phyloP scores from a whole-genome alignment of 2,888 invertebrate species.

The Eristalinus sepulchralis region DNA sequence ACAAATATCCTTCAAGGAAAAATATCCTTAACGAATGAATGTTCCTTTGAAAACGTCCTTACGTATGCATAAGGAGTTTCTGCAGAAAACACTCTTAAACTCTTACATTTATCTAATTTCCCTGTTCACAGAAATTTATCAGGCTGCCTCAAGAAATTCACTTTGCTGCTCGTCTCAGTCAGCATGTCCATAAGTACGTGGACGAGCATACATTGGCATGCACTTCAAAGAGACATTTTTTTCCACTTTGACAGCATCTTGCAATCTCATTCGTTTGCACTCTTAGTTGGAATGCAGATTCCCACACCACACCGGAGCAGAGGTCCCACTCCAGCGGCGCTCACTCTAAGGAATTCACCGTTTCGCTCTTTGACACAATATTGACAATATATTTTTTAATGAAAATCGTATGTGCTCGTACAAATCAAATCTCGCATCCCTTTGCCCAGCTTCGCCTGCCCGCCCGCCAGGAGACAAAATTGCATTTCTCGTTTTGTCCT shows the following conservation, averaged over 20 bases:
- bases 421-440: constrained; percentile 65
- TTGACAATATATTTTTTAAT: constrained; percentile 66
- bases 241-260: background rate
- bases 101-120: background rate
- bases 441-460: constrained; percentile 35
- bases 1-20: too few species aligned
- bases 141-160: background rate
- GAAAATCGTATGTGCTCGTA: constrained; percentile 55
- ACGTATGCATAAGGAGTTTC: too few species aligned
- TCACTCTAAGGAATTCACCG: constrained; percentile 28
- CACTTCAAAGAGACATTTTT: background rate
- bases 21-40: too few species aligned
- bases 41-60: too few species aligned
- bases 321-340: background rate
- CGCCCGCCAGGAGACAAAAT: constrained; percentile 48
- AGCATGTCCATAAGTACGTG: background rate
- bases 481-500: constrained; percentile 31
- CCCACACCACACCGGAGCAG: background rate
- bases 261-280: background rate
- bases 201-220: background rate
- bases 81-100: background rate
- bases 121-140: background rate
- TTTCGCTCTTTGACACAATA: constrained; percentile 57
- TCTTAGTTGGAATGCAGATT: constrained; percentile 10
- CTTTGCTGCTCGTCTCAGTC: background rate